Evolutionary conservation across 1,140 invertebrate species (phyloP), one percentile per base, ranked within the genome.

Genomic region (Leptopilina clavipes): DNA sequence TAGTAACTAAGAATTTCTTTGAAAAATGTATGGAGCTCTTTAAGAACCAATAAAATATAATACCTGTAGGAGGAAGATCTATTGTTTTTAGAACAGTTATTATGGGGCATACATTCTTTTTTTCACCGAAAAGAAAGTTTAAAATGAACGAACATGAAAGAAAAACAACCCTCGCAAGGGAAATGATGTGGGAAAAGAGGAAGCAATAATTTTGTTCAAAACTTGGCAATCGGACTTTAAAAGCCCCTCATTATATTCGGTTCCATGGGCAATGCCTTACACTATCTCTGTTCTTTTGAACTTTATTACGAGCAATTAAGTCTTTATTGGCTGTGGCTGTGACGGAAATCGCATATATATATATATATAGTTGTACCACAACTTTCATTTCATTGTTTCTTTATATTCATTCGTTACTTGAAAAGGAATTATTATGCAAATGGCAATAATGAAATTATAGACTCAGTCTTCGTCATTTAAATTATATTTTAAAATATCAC

Each of bases 281-380:
- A 31, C 25, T 65, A 65, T 12, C 56, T 59, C 22, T 18, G 54
- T 10, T n/a, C 56, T 31, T 65, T 65, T 22, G 56, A 65, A 65
- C 56, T 65, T 65, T 65, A 65, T 65, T 65, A 37, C 59, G 59
- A 65, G 22, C 59, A 65, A 65, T 65, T 65, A 65, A 31, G 59
- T 31, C 59, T 65, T 65, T 25, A 65, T 65, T 65, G 59, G 59
- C 11, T 31, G 25, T n/a, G 59, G 59, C 59, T 31, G 25, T n/a
- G 59, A 31, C 22, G 59, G 59, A 31, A 65, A 65, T 37, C 25
- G n/a, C n/a, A n/a, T n/a, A n/a, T n/a, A n/a, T n/a, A n/a, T n/a
- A n/a, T n/a, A 65, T 65, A 52, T 52, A 52, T 17, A 17, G 14
- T 52, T 17, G 14, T 17, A 5, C 48, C 14, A 17, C n/a, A 17